Base-by-base conservation (phyloP, 2,888 invertebrate genomes). In the Agrochola lota region DNA sequence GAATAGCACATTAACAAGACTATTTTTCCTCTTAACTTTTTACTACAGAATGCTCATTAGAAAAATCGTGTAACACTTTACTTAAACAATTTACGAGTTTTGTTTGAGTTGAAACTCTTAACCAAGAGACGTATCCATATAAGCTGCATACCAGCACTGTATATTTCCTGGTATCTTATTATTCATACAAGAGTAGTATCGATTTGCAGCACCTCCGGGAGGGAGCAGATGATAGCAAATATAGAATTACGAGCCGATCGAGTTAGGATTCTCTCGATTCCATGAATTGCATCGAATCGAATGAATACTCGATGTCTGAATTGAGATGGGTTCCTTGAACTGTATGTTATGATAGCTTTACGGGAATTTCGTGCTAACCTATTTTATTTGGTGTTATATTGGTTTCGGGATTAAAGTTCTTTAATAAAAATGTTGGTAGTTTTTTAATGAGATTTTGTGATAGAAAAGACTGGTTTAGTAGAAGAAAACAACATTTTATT, bases 201-300 rank as follows among this genome's bases (percentile, higher is more conserved):
- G 60, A 84, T 71, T 74, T 57, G 60, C 74, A 43, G 15, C 49
- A 23, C 69, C 69, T 62, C 71, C 35, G 71, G 57, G 85, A 80
- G 23, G 5, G 46, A 74, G 1, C 59, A 40, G 63, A 70, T 69
- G 59, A 71, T 74, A 43, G 81, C 57, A 70, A 60, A 85, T 80
- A 80, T 75, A 81, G 69, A 72, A 72, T 85, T 75, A 80, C 71
- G 60, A 66, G 64, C 74, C 68, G 71, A 77, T 81, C 69, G 71
- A 74, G 73, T 71, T 52, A 4, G 68, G 26, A 85, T 66, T 66
- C 64, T 43, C 77, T 74, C 52, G 69, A 77, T 77, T 77, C 74
- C 26, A 57, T 71, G 77, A 72, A 85, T 60, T 74, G 71, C 64
- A 69, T 76, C 30, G 80, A 80, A 67, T 59, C 62, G 67, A 67